Conservation (phyloP, 1,140 invertebrate genomes). For the Lepeophtheirus salmonis region DNA sequence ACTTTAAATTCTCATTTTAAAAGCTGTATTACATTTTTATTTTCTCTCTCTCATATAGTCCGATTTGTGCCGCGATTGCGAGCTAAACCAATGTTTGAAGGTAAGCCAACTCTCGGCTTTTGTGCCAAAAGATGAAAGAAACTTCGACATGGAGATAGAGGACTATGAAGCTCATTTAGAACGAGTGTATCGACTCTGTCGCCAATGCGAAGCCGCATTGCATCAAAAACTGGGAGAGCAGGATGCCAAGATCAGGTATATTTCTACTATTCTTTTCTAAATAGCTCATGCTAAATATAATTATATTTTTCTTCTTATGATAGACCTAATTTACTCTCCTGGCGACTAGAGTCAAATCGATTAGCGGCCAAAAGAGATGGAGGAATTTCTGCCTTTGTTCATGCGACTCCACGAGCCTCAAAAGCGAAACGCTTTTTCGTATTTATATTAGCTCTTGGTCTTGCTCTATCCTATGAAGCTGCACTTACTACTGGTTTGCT, state of each 20-base stretch:
- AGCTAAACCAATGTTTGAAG: not conserved
- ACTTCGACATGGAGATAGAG: not conserved
- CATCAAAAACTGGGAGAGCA: slow-evolving; percentile 5
- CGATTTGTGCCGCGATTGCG: not conserved
- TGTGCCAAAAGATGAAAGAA: not conserved
- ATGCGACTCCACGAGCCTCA: too few relatives aligned
- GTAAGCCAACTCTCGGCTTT: not conserved
- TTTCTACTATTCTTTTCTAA: too few relatives aligned
- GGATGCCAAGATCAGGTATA: not conserved
- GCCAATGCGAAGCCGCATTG: not conserved
- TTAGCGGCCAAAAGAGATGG: not conserved
- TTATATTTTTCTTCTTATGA: too few relatives aligned
- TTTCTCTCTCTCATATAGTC: not conserved
- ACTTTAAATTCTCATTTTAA: too few relatives aligned
- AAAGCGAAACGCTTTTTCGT: too few relatives aligned
- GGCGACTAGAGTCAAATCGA: slow-evolving; percentile 1
- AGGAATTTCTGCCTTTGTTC: too few relatives aligned
- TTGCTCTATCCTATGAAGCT: too few relatives aligned
- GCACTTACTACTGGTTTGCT: too few relatives aligned
- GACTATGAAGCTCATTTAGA: slow-evolving; percentile 4
- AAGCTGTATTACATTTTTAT: too few relatives aligned
- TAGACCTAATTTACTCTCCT: not conserved
- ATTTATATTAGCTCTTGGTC: too few relatives aligned
- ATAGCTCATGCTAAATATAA: too few relatives aligned
- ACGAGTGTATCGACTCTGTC: slow-evolving; percentile 2